A percentile compares a stretch with the other conserved stretches of the same genome.
phyloP scores from a whole-genome alignment of 2,888 invertebrate genomes.

The Brachylomia viminalis region DNA sequence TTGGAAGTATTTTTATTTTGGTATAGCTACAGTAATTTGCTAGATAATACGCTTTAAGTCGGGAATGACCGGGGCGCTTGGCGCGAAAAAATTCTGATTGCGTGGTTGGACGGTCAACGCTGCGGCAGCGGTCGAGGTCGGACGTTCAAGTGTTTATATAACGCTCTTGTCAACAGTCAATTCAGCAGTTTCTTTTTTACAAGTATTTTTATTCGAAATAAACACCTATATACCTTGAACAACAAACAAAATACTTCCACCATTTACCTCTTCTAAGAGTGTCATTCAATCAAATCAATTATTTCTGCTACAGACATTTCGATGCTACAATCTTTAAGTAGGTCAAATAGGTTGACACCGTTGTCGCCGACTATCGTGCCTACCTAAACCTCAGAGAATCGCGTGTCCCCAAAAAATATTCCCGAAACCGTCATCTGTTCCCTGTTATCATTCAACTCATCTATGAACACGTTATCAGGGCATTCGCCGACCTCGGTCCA shows the following conservation, averaged over 20 bases:
- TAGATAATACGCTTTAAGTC: no score
- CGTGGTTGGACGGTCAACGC: no score
- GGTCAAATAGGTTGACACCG: background rate
- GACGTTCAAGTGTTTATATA: no score
- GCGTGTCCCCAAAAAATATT: conserved; percentile 20
- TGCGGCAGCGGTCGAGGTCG: no score
- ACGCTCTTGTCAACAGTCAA: background rate
- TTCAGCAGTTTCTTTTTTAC: background rate
- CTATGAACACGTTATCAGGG: conserved; percentile 59
- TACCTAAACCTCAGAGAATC: background rate
- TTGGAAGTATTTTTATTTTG: background rate
- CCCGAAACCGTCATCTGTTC: conserved; percentile 35
- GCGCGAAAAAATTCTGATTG: no score
- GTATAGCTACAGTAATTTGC: no score
- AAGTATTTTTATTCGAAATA: background rate
- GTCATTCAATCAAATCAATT: no score
- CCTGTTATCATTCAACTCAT: conserved; percentile 47
- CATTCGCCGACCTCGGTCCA: conserved; percentile 63
- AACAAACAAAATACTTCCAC: background rate
- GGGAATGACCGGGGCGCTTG: no score
- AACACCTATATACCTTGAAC: background rate
- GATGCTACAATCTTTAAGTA: no score
- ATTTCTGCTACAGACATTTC: background rate
- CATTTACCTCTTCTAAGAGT: background rate
- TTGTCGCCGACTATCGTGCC: background rate